Evolutionary conservation across 2,797 vertebrate species (phyloP).

Genomic region (Anabacerthia variegaticeps): DNA sequence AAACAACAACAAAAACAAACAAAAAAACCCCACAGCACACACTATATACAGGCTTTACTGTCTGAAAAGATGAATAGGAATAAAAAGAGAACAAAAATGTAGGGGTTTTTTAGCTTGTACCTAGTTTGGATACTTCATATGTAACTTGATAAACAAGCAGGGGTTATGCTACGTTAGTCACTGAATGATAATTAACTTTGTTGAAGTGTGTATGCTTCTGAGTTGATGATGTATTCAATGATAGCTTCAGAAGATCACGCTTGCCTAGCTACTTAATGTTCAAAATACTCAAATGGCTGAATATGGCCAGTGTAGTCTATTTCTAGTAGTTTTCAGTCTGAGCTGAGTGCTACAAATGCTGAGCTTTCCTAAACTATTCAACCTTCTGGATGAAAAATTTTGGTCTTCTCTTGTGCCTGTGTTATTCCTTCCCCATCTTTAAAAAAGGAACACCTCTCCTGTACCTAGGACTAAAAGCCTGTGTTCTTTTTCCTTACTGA

Average conservation of each 20-base stretch:
- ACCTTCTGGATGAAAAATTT: not conserved
- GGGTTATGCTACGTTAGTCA: not conserved
- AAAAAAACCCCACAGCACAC: accelerated
- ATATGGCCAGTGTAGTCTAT: not conserved
- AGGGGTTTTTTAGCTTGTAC: not conserved
- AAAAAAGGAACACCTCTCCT: not conserved
- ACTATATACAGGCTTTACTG: not conserved
- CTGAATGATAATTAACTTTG: not conserved
- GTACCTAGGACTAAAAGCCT: not conserved
- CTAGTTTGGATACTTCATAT: not conserved
- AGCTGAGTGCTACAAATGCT: not conserved
- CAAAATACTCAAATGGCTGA: constrained; percentile 1
- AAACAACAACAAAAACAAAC: too few species aligned
- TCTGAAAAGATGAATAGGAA: not conserved
- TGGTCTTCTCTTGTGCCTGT: not conserved
- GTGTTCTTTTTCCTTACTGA: not conserved
- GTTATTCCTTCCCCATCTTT: not conserved
- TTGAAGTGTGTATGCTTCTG: not conserved
- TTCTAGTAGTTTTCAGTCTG: not conserved
- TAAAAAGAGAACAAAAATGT: not conserved
- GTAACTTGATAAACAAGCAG: not conserved
- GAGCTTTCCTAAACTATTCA: not conserved
- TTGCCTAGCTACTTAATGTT: constrained; percentile 3
- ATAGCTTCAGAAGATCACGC: not conserved
- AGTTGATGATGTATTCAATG: not conserved